These are phyloP conservation scores for Pristionchus arcanus DNA, from an alignment of 2,888 invertebrate genomes.

Conservation along the genomic window DNA sequence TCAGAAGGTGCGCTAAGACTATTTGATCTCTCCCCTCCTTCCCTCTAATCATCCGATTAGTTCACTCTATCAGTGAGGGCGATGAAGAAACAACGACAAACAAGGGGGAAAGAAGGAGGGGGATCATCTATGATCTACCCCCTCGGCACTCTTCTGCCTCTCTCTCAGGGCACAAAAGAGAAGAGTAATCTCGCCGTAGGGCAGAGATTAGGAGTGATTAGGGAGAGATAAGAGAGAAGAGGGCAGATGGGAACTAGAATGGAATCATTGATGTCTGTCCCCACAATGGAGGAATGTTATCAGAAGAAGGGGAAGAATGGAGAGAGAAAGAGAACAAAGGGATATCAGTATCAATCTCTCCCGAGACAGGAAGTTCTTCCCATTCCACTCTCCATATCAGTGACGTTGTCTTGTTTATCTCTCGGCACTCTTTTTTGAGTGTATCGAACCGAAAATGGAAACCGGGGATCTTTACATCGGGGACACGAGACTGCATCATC, in stretches of 20 bases:
- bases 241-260: conserved; percentile 33
- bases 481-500: background rate
- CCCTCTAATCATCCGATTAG: conserved; percentile 37
- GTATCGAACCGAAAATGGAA: background rate
- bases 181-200: background rate
- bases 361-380: conserved; percentile 36
- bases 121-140: conserved; percentile 23
- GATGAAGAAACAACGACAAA: background rate
- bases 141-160: too few relatives aligned
- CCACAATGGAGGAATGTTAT: conserved; percentile 20
- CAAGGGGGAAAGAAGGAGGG: background rate
- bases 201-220: conserved; percentile 42
- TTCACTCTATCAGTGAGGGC: conserved; percentile 38
- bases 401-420: conserved; percentile 18
- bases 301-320: conserved; percentile 2
- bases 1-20: conserved; percentile 1
- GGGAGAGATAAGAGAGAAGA: background rate
- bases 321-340: background rate
- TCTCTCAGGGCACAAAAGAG: background rate
- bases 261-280: background rate
- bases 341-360: conserved; percentile 37
- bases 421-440: background rate
- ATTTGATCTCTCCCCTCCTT: background rate
- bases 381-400: conserved; percentile 19
- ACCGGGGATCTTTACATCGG: background rate